phyloP scores from a whole-genome alignment of 2,888 invertebrate genomes.

The Lucinisca nassula region DNA sequence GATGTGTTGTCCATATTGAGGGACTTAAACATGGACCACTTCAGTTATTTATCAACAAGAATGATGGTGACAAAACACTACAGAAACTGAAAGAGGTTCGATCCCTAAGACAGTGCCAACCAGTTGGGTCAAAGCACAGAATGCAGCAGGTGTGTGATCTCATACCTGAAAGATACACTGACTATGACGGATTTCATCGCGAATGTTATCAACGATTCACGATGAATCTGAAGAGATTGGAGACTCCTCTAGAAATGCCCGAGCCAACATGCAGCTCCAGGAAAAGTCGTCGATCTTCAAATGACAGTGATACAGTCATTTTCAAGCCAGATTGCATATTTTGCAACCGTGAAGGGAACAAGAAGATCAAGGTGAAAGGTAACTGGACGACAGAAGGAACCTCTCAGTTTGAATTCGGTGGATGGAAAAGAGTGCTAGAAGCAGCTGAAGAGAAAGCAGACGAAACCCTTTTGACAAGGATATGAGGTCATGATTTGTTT shows the following conservation, averaged over 20 bases:
- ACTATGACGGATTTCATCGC: conserved; percentile 7
- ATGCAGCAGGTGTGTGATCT: not conserved
- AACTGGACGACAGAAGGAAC: conserved; percentile 11
- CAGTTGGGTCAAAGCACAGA: not conserved
- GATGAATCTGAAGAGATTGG: not conserved
- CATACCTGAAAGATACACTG: not conserved
- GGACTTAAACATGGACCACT: too few relatives aligned
- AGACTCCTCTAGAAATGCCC: not conserved
- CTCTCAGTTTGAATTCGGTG: conserved; percentile 10
- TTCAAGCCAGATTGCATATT: conserved; percentile 14
- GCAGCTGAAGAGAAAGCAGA: not conserved
- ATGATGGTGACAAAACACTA: not conserved
- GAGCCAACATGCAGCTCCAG: not conserved
- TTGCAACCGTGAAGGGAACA: conserved; percentile 9
- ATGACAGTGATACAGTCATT: not conserved
- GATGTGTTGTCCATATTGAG: too few relatives aligned
- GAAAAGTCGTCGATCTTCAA: not conserved
- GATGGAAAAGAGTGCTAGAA: not conserved
- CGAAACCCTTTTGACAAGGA: not conserved
- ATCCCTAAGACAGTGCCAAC: not conserved
- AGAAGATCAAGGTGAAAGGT: not conserved
- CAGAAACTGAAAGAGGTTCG: not conserved
- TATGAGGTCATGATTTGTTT: conserved; percentile 28
- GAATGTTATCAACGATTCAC: conserved; percentile 10
- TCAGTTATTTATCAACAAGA: too few relatives aligned